Conservation (phyloP, 2,888 invertebrate species). For the Sipha maydis region DNA sequence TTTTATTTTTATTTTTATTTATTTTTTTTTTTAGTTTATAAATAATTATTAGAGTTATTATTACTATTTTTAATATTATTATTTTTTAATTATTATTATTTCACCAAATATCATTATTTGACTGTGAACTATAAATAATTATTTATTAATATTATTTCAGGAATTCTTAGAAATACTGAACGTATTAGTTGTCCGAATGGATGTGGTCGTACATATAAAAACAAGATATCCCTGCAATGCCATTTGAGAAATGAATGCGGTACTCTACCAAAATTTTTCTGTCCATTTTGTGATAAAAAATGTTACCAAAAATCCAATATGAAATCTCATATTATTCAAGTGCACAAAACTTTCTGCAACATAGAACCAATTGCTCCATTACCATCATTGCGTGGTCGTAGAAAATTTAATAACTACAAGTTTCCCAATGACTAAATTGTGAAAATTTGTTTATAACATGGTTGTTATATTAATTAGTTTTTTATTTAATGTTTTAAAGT, state of each 20-base stretch:
- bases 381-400: conserved; percentile 52
- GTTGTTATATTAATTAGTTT: background rate
- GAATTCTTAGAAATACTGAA: conserved; percentile 10
- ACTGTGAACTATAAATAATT: background rate
- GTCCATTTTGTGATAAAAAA: conserved; percentile 67
- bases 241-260: conserved; percentile 73
- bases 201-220: conserved; percentile 70
- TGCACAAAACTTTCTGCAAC: conserved; percentile 60
- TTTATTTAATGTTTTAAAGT: background rate
- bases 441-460: background rate
- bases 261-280: conserved; percentile 73
- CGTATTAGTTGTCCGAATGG: conserved; percentile 55
- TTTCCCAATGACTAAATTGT: background rate
- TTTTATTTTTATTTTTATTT: no score
- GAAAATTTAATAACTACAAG: conserved; percentile 41
- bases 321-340: conserved; percentile 64
- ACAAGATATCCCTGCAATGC: conserved; percentile 71
- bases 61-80: conserved; percentile 38
- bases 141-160: conserved; percentile 12
- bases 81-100: background rate
- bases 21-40: conserved; percentile 6
- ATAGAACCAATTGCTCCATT: conserved; percentile 52
- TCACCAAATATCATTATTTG: background rate
- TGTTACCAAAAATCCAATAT: conserved; percentile 66
- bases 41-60: conserved; percentile 15